phyloP scores from a whole-genome alignment of 2,113 vertebrate species.

The Andinoacara biseriatus region DNA sequence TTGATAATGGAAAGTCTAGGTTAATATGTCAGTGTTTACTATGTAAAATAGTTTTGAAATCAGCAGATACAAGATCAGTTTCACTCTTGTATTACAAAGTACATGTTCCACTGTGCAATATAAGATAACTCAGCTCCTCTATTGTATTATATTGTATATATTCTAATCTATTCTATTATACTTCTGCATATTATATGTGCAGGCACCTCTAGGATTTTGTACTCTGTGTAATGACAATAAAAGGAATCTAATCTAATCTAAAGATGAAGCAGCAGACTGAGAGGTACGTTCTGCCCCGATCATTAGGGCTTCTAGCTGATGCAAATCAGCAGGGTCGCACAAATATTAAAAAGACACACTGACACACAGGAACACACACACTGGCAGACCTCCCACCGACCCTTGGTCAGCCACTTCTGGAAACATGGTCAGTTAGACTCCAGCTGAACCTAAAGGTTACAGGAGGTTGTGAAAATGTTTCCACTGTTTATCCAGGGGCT shows the following conservation, averaged over 20 bases:
- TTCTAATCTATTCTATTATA: background rate
- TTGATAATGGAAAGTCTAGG: too few relatives aligned
- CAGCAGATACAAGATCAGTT: background rate
- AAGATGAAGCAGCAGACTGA: background rate
- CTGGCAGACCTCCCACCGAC: constrained; percentile 23
- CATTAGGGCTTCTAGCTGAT: background rate
- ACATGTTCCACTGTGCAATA: background rate
- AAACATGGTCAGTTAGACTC: constrained; percentile 44
- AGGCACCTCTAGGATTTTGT: background rate
- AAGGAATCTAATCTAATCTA: background rate
- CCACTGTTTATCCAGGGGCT: constrained; percentile 62
- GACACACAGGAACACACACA: constrained; percentile 1
- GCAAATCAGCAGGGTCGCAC: background rate
- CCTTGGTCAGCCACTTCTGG: background rate
- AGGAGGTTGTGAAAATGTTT: constrained; percentile 71
- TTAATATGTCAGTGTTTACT: background rate
- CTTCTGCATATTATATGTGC: background rate
- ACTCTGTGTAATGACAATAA: background rate
- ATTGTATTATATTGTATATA: background rate
- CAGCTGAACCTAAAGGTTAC: constrained; percentile 68
- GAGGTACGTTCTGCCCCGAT: background rate
- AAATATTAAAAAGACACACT: background rate
- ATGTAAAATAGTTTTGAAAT: background rate
- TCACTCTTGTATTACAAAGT: background rate
- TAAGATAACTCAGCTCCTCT: background rate